These are phyloP conservation scores for Urocynchramus pylzowi DNA, from an alignment of 2,113 vertebrate species.

Conservation along the genomic window DNA sequence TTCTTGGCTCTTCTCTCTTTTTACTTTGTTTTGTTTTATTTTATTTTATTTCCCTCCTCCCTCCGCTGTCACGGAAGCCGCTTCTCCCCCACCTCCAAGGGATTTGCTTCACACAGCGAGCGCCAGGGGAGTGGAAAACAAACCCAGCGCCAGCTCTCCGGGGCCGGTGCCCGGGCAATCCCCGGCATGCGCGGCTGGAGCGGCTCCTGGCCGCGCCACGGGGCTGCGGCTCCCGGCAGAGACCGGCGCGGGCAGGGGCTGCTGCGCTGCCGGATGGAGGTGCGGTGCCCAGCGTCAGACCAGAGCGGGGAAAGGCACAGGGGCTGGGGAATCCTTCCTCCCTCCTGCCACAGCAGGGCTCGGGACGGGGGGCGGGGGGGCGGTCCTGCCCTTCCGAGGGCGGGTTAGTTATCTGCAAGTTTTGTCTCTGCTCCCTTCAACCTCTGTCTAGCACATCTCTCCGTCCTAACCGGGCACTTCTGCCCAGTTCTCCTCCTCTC, in stretches of 20 bases:
- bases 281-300: not conserved
- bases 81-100: not conserved
- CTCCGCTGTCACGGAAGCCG: constrained; percentile 20
- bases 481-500: not conserved
- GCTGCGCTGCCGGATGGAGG: not conserved
- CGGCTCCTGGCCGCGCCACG: not conserved
- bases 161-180: not conserved
- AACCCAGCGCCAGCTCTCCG: not conserved
- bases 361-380: not conserved
- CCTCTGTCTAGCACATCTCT: not conserved
- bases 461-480: not conserved
- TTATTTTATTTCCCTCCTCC: not conserved
- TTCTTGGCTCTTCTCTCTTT: constrained; percentile 14
- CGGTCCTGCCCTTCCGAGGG: not conserved
- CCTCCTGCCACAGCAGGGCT: not conserved
- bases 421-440: not conserved
- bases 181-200: not conserved
- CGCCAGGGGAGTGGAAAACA: not conserved
- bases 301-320: not conserved
- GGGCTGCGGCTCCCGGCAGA: not conserved
- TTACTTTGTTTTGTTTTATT: not conserved
- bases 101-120: not conserved
- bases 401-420: not conserved
- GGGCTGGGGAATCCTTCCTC: not conserved
- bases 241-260: not conserved